Evolutionary conservation across 2,888 invertebrate species (phyloP), one percentile per base, ranked within the genome.

Genomic region (Netelia fuscicornis): DNA sequence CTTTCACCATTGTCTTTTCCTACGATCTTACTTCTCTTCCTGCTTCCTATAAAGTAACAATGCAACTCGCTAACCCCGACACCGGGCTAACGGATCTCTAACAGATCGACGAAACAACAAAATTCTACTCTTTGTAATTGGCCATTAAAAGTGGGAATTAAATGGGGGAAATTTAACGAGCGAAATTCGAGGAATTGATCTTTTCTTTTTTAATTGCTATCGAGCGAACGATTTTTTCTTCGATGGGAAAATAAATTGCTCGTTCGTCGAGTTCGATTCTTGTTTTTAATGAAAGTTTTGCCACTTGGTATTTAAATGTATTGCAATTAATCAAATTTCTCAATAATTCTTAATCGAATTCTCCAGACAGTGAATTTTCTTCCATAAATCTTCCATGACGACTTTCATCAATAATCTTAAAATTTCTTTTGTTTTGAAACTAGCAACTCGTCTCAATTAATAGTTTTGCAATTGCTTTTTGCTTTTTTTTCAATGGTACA

Each of bases 11-110:
- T 85, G 82, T 85, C 85, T 85, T 76, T 82, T 79, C 60, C 5
- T 56, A 42, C 37, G 60, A 75, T 44, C 37, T 20, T 54, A 65
- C 17, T 82, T 60, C 78, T 75, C 81, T 85, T 85, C 84, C 85
- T 82, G 85, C 75, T 85, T 82, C 52, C 58, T 64, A 70, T 67
- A 82, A 85, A 79, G 65, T 75, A 78, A 84, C 84, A 84, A 84
- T 78, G 67, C 71, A 56, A 71, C 54, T 52, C 23, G 48, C 23
- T 30, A 71, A 68, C 60, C 10, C 48, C 23, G 62, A 68, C 65
- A 37, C 11, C 54, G 48, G n/a, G 54, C 23, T 17, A 1, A 58
- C 10, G 23, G 71, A 72, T 58, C 62, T 65, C 48, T 42, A 10
- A 65, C 44, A 52, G 77, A 81, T 84, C 72, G 76, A 84, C 42